Percentiles rank a stretch among this genome's conserved stretches.
These are phyloP conservation scores for Adelosebastes latens DNA, from an alignment of 2,797 vertebrate genomes.

Conservation along the genomic window DNA sequence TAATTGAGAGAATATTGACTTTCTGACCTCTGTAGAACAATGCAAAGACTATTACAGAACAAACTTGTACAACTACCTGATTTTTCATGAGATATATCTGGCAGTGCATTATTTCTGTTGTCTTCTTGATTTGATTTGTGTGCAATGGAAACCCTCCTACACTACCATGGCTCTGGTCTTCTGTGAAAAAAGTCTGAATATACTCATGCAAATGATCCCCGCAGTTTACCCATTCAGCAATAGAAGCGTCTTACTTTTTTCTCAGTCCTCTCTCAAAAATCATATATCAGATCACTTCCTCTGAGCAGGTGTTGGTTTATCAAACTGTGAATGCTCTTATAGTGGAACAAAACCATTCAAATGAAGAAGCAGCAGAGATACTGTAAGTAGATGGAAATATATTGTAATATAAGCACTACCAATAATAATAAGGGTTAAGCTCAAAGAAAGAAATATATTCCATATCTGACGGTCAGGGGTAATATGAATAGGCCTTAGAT, in stretches of 20 bases:
- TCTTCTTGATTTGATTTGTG: neutral
- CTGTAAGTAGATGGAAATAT: slow-evolving; percentile 3
- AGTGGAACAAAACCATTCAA: neutral
- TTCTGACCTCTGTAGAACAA: neutral
- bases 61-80: no score
- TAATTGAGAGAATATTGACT: neutral
- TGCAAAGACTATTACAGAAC: neutral
- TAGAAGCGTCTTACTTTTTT: neutral
- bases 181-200: neutral
- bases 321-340: neutral
- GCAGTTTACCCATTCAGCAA: neutral
- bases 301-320: neutral
- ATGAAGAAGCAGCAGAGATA: neutral
- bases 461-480: neutral
- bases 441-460: neutral
- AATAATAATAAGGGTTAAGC: neutral
- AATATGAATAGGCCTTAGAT: neutral
- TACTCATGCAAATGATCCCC: neutral
- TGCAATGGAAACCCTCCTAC: neutral
- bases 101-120: neutral
- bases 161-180: neutral
- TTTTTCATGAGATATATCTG: no score
- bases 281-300: neutral
- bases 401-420: slow-evolving; percentile 18
- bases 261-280: neutral